Base-by-base conservation (phyloP, 2,113 vertebrate species). In the Aptenodytes patagonicus region DNA sequence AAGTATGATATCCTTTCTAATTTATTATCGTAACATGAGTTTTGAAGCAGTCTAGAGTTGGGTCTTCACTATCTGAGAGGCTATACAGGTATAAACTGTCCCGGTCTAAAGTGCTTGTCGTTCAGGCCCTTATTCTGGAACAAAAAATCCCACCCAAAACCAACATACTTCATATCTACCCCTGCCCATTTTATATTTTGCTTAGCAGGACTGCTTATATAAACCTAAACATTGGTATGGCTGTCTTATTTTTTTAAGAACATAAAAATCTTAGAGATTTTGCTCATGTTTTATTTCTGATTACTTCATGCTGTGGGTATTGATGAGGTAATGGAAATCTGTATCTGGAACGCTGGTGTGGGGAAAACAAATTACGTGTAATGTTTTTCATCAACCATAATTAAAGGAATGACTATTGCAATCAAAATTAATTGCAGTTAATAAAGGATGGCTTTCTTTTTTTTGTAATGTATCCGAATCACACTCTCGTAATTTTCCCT, bases 241-340 rank as follows among this genome's bases (percentile, higher is more conserved):
- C 52, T 80, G 49, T 90, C 61, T 83, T 93, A 69, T 69, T 93
- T 89, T 95, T 95, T 90, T 64, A 93, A 76, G 46, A 85, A 65
- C 36, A 10, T 71, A 80, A 57, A 95, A 83, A 84, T 89, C 34
- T n/a, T 60, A 44, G 65, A 34, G 25, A 54, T 92, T 89, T 89
- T 83, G 36, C 9, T 85, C 3, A 4, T 91, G 60, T 42, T 90
- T 94, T 90, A 51, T 80, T 90, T 95, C 58, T 89, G 42, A 58
- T 94, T 91, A 38, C 73, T 54, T 96, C 87, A 79, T 93, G 44
- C 73, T 79, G 6, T 82, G 38, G 31, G 17, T 90, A 79, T 95
- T 17, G 28, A 76, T 94, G 89, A 94, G 38, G 83, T 80, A 90
- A 95, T 91, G 78, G 90, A 94, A 95, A 73, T 90, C 36, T 85